Base-by-base conservation (phyloP, 2,888 invertebrate genomes). In the Xanthia togata region DNA sequence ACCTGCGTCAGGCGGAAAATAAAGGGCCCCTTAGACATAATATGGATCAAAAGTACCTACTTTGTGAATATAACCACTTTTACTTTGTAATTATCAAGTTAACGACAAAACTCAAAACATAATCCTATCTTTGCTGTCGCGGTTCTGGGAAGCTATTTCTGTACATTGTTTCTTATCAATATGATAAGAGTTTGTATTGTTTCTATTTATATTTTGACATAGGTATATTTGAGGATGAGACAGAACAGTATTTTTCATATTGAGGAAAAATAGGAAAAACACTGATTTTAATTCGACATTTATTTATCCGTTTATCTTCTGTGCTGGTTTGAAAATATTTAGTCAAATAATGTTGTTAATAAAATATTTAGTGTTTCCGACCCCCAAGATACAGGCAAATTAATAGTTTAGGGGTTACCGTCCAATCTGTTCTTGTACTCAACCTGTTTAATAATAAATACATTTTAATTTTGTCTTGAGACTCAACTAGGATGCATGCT, bases 101-200 rank as follows among this genome's bases (percentile, higher is more conserved):
- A 9, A 41, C 38, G n/a, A 65, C 14, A 57, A 64, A 17, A 5
- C 55, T n/a, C 14, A 60, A 59, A 31, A 47, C 23, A 23, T 35
- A 50, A 17, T 12, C 5, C 31, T 17, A 6, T 53, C n/a, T 35
- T 35, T 14, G 5, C 23, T 55, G 23, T 35, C 35, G 31, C 31
- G 9, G 62, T 84, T 84, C 71, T 81, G 53, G 41, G 68, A 85
- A 84, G 64, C 14, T 81, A 81, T 77, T 77, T 76, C 38, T 9
- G 71, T 62, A 82, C 78, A 71, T 69, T 65, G 68, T 74, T 59
- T 69, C 76, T 76, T 78, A 83, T 78, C 75, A 53, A 12, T 53
- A 6, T 14, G 81, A 82, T 84, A 84, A 74, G 35, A 47, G 31
- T 14, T 35, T 35, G 12, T 44, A 35, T 44, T 69, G 64, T 50